These are phyloP conservation scores for Psittacula derbiana DNA, from an alignment of 2,797 vertebrate genomes.

Conservation along the genomic window DNA sequence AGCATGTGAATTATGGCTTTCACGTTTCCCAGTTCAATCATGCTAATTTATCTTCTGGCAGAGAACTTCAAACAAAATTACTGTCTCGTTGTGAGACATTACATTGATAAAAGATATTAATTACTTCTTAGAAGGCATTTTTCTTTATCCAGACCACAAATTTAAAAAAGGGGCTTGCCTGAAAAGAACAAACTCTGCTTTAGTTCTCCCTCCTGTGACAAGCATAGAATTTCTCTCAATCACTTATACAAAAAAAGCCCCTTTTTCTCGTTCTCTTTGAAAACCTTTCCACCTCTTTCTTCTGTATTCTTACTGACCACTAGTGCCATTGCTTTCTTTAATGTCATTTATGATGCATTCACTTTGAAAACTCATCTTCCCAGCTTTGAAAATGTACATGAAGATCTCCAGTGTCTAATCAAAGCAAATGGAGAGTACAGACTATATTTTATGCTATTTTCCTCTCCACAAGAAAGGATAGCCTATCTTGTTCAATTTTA, in stretches of 20 bases:
- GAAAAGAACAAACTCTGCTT: neutral
- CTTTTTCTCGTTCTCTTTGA: neutral
- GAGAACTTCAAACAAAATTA: conserved; percentile 57
- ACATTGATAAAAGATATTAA: conserved; percentile 57
- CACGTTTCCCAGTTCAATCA: conserved; percentile 43
- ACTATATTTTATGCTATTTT: neutral
- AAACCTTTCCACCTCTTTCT: neutral
- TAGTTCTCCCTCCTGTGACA: neutral
- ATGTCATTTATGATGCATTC: neutral
- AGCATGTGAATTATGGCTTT: conserved; percentile 59
- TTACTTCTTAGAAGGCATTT: conserved; percentile 34
- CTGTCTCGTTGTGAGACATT: conserved; percentile 6
- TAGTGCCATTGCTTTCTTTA: neutral
- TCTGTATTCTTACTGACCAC: neutral
- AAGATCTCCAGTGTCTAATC: neutral
- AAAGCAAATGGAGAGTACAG: neutral
- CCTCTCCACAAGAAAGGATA: neutral
- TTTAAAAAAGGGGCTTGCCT: neutral
- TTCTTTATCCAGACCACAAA: conserved; percentile 13
- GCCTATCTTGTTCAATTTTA: neutral
- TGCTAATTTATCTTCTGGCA: conserved; percentile 53
- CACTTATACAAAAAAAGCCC: neutral
- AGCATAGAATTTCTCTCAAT: neutral
- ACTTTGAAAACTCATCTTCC: neutral
- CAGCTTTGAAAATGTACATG: neutral